A percentile compares a stretch with the other conserved stretches of the same genome.
phyloP scores from a whole-genome alignment of 2,797 vertebrate genomes.

The Thunnus albacares region DNA sequence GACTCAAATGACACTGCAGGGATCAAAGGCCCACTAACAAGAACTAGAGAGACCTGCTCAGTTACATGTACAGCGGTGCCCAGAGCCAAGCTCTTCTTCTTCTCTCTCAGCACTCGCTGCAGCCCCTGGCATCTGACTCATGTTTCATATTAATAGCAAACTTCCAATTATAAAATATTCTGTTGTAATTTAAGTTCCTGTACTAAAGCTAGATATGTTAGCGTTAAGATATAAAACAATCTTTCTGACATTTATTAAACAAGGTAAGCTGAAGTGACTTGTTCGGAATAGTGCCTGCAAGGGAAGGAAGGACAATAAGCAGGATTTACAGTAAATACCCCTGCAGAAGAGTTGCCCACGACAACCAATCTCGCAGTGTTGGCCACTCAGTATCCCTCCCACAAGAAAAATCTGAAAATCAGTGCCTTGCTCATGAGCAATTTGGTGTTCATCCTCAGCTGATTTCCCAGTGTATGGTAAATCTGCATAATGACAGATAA shows the following conservation, averaged over 20 bases:
- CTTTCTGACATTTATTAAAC: neutral
- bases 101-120: neutral
- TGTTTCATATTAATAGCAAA: neutral
- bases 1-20: neutral
- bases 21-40: conserved; percentile 9
- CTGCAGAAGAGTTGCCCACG: neutral
- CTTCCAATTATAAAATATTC: neutral
- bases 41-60: neutral
- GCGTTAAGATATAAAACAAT: neutral
- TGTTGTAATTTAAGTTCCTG: neutral
- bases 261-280: neutral
- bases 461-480: conserved; percentile 1
- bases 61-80: neutral
- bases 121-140: neutral
- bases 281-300: neutral
- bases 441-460: neutral
- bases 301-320: neutral
- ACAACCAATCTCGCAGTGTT: neutral
- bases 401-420: neutral
- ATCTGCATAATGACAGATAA: neutral
- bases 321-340: conserved; percentile 4
- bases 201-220: neutral
- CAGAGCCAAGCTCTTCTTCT: neutral
- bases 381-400: neutral
- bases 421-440: neutral